Conservation (phyloP, 2,797 vertebrate genomes). For the Schizopygopsis pylzovi region DNA sequence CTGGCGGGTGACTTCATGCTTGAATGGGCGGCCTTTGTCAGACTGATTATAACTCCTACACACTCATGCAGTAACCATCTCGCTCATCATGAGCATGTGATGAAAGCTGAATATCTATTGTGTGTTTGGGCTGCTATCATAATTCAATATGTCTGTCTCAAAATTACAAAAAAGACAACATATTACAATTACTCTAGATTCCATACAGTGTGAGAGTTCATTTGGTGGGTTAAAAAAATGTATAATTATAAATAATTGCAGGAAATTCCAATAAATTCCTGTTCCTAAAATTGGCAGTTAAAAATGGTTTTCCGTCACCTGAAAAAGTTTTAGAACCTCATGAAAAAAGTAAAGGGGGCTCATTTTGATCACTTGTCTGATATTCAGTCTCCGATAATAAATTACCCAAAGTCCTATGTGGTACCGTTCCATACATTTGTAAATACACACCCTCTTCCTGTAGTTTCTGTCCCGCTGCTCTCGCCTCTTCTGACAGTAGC, state of each 20-base stretch:
- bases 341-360: neutral
- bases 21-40: conserved; percentile 33
- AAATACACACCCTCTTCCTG: conserved; percentile 57
- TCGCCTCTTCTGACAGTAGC: conserved; percentile 77
- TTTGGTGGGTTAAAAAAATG: too few species aligned
- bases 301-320: neutral
- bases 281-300: neutral
- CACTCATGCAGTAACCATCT: conserved; percentile 17
- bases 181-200: neutral
- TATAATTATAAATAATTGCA: neutral
- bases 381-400: neutral
- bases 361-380: neutral
- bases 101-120: neutral
- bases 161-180: conserved; percentile 1
- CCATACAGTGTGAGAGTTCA: neutral
- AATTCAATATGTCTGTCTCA: neutral
- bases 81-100: conserved; percentile 15
- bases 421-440: neutral
- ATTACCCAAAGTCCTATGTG: neutral
- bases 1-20: conserved; percentile 11
- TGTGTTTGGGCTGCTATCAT: neutral
- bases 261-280: neutral
- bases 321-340: neutral
- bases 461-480: conserved; percentile 57
- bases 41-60: conserved; percentile 10